Conservation (phyloP, 2,113 vertebrate species). For the Rhinolophus sinicus region DNA sequence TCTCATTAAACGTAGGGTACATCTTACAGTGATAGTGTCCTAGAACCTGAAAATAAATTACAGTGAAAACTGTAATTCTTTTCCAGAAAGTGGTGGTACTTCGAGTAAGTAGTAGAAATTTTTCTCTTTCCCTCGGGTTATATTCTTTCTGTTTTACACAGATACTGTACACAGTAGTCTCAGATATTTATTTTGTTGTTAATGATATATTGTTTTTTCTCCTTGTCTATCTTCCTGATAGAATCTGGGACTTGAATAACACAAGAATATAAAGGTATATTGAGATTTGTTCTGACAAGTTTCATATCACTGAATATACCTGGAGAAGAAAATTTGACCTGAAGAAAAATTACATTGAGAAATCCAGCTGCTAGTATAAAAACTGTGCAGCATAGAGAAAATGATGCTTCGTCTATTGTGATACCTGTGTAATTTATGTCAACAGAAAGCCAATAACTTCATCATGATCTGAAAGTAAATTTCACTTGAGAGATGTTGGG, state of each 20-base stretch:
- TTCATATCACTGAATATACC: constrained; percentile 23
- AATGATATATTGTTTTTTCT: constrained; percentile 51
- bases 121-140: constrained; percentile 16
- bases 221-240: constrained; percentile 45
- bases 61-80: constrained; percentile 16
- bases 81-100: not conserved
- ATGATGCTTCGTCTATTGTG: constrained; percentile 7
- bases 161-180: not conserved
- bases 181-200: constrained; percentile 53
- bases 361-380: constrained; percentile 29
- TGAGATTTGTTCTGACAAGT: constrained; percentile 70
- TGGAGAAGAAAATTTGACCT: constrained; percentile 44
- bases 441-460: constrained; percentile 65
- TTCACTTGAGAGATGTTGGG: not conserved
- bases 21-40: not conserved
- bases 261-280: constrained; percentile 48
- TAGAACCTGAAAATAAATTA: constrained; percentile 15
- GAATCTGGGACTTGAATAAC: constrained; percentile 53
- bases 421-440: not conserved
- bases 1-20: not conserved
- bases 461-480: constrained; percentile 55
- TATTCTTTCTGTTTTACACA: constrained; percentile 41
- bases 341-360: constrained; percentile 48
- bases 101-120: constrained; percentile 4
- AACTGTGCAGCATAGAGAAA: constrained; percentile 36